phyloP scores from a whole-genome alignment of 2,113 vertebrate genomes.

The Solenodon paradoxus region DNA sequence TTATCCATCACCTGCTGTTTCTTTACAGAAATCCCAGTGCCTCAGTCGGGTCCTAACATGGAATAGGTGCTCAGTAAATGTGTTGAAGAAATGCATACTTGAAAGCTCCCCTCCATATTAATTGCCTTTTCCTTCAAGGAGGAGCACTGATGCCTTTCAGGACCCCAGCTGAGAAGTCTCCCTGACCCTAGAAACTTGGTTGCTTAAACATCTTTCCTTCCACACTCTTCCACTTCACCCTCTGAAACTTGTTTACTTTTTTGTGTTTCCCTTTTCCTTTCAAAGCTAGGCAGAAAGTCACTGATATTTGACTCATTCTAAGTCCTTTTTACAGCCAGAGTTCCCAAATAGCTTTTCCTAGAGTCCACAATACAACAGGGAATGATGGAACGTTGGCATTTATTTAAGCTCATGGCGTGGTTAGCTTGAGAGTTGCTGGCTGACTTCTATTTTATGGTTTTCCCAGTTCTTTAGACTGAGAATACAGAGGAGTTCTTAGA shows the following conservation, averaged over 20 bases:
- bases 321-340: not conserved
- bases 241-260: not conserved
- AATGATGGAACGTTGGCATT: fast-evolving
- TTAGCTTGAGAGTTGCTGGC: not conserved
- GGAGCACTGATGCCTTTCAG: not conserved
- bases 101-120: not conserved
- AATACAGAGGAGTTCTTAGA: not conserved
- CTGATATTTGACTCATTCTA: not conserved
- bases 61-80: not conserved
- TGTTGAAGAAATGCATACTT: not conserved
- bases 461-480: not conserved
- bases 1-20: not conserved
- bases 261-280: not conserved
- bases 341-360: not conserved
- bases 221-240: not conserved
- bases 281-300: not conserved
- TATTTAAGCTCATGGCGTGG: not conserved
- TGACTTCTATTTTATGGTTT: not conserved
- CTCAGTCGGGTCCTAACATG: not conserved
- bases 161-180: not conserved
- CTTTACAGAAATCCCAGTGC: not conserved
- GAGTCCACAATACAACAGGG: not conserved
- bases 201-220: not conserved
- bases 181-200: not conserved
- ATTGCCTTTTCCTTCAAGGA: not conserved